Evolutionary conservation across 2,888 invertebrate species (phyloP).

Genomic region (Odontocolon sp.): DNA sequence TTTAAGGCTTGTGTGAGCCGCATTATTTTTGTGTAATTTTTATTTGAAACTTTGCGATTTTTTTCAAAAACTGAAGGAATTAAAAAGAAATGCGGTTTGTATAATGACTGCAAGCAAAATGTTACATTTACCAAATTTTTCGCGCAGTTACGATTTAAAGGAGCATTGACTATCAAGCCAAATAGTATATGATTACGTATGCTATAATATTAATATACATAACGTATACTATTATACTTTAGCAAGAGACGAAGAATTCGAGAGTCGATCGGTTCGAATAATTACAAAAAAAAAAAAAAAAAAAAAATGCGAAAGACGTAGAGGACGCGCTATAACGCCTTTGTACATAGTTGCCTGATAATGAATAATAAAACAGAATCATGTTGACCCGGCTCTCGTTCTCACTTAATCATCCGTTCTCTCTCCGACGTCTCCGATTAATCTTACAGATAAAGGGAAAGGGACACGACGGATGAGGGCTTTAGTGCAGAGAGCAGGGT

Average conservation of each 20-base stretch:
- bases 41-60: too few relatives aligned
- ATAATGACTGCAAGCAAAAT: too few relatives aligned
- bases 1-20: too few relatives aligned
- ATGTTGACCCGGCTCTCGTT: constrained; percentile 46
- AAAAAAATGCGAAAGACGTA: constrained; percentile 6
- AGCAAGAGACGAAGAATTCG: constrained; percentile 5
- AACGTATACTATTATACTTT: constrained; percentile 10
- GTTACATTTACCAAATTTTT: too few relatives aligned
- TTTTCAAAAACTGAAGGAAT: too few relatives aligned
- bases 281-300: constrained; percentile 16
- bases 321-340: constrained; percentile 59
- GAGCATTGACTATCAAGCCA: constrained; percentile 53
- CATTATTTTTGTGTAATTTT: too few relatives aligned
- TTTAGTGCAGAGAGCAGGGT: constrained; percentile 45
- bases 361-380: constrained; percentile 65
- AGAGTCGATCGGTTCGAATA: background rate
- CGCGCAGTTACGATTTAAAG: background rate
- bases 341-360: constrained; percentile 73
- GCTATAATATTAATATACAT: constrained; percentile 14
- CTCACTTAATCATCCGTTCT: background rate
- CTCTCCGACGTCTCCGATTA: background rate
- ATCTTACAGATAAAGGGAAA: constrained; percentile 30
- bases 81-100: too few relatives aligned
- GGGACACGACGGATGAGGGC: constrained; percentile 4
- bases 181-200: constrained; percentile 28